Conservation (phyloP, 2,888 invertebrate species). For the Epinotia demarniana region DNA sequence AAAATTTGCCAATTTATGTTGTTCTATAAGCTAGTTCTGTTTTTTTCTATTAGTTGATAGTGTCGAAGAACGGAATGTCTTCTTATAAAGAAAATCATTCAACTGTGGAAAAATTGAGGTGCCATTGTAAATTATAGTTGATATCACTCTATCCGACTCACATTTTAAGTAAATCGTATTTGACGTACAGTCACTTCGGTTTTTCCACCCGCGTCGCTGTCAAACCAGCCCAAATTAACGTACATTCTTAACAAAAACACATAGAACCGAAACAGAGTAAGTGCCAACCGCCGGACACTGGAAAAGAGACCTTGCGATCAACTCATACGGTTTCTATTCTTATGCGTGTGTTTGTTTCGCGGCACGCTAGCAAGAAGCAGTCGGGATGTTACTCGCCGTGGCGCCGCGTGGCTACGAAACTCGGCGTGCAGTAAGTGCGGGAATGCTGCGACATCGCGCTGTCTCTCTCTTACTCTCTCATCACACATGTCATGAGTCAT, state of each 20-base stretch:
- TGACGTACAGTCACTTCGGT: constrained; percentile 56
- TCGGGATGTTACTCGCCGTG: constrained; percentile 94
- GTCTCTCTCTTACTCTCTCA: constrained; percentile 72
- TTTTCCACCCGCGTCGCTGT: constrained; percentile 53
- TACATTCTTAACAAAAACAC: constrained; percentile 19
- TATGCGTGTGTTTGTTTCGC: constrained; percentile 73
- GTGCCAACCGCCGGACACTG: constrained; percentile 16
- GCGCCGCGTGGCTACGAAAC: constrained; percentile 96
- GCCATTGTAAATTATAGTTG: constrained; percentile 30
- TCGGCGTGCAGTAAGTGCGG: constrained; percentile 96
- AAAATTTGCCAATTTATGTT: constrained; percentile 54
- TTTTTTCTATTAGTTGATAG: constrained; percentile 52
- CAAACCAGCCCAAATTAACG: constrained; percentile 23
- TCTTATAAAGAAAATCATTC: constrained; percentile 59
- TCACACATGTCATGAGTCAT: constrained; percentile 64
- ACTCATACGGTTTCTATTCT: constrained; percentile 64
- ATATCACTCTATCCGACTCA: background rate
- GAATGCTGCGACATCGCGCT: constrained; percentile 67
- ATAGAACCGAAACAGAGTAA: constrained; percentile 29
- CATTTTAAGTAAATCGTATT: background rate
- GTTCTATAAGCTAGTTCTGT: constrained; percentile 59
- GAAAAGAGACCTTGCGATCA: constrained; percentile 31
- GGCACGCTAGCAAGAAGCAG: constrained; percentile 86
- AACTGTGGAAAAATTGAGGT: constrained; percentile 54
- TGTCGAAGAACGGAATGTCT: constrained; percentile 62